Conservation (phyloP, 2,888 invertebrate genomes). For the Caenorhabditis sp. region DNA sequence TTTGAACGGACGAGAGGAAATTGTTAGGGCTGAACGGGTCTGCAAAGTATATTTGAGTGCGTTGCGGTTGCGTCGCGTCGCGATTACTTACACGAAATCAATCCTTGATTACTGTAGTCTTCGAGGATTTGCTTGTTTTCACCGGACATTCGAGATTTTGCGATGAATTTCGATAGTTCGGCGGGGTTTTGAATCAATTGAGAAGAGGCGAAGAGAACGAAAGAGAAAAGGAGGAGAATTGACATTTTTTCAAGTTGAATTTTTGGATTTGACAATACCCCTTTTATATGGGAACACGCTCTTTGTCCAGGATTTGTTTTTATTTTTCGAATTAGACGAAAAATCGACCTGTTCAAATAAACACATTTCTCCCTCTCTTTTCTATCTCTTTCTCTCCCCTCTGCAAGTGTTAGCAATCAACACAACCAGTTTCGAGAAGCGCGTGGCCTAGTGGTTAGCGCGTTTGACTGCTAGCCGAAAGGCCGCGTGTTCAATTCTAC, state of each 20-base stretch:
- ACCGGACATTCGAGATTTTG: background rate
- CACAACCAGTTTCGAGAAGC: background rate
- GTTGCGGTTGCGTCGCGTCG: no score
- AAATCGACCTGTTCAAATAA: no score
- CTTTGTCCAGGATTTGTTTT: no score
- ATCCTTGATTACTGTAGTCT: background rate
- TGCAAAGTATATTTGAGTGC: background rate
- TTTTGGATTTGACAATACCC: background rate
- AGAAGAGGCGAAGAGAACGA: background rate
- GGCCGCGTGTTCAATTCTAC: background rate
- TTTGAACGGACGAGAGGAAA: background rate
- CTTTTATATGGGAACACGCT: no score
- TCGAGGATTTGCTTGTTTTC: background rate
- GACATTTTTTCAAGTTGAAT: background rate
- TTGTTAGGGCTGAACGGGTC: background rate
- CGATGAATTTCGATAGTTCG: background rate
- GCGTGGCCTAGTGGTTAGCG: background rate
- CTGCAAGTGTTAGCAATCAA: no score
- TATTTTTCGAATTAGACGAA: no score
- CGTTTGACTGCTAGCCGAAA: background rate
- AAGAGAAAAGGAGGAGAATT: background rate
- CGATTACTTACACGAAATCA: background rate
- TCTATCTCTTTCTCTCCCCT: no score
- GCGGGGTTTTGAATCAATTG: background rate
- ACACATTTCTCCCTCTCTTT: no score